phyloP scores from a whole-genome alignment of 1,140 invertebrate species.

The Coboldia fuscipes region DNA sequence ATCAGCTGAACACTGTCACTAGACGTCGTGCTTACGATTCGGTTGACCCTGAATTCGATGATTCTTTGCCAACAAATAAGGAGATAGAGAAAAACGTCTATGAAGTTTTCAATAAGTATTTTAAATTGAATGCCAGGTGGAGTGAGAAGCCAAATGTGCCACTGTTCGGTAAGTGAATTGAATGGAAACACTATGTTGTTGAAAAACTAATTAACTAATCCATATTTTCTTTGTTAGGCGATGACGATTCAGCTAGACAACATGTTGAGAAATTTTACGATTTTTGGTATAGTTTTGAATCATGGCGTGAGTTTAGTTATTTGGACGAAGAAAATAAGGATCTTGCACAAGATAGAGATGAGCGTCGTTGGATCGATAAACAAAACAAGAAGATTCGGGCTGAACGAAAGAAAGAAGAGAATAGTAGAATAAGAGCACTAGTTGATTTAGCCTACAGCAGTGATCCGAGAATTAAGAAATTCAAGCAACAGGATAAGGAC shows the following conservation, averaged over 20 bases:
- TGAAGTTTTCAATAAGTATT: slow-evolving; percentile 50
- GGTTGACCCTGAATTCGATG: slow-evolving; percentile 86
- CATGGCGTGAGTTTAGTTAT: slow-evolving; percentile 98
- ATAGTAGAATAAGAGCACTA: slow-evolving; percentile 63
- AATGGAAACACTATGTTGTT: not conserved
- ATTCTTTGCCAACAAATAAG: slow-evolving; percentile 54
- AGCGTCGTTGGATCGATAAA: slow-evolving; percentile 93
- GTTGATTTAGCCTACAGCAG: slow-evolving; percentile 86
- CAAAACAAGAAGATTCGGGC: slow-evolving; percentile 82
- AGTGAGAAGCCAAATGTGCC: slow-evolving; percentile 77
- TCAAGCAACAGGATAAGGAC: slow-evolving; percentile 88
- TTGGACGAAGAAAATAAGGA: slow-evolving; percentile 97
- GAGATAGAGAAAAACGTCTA: slow-evolving; percentile 72
- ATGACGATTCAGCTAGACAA: slow-evolving; percentile 39
- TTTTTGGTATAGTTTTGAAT: slow-evolving; percentile 96
- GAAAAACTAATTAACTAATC: not conserved
- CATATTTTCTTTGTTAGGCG: slow-evolving; percentile 36
- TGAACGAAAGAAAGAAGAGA: slow-evolving; percentile 93
- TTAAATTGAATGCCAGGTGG: slow-evolving; percentile 81
- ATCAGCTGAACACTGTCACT: slow-evolving; percentile 57
- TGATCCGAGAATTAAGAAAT: slow-evolving; percentile 79
- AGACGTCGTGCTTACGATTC: slow-evolving; percentile 87
- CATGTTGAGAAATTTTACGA: slow-evolving; percentile 71
- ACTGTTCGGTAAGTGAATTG: not conserved
- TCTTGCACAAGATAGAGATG: slow-evolving; percentile 86